phyloP scores from a whole-genome alignment of 2,797 vertebrate genomes.

The Sciurus carolinensis region DNA sequence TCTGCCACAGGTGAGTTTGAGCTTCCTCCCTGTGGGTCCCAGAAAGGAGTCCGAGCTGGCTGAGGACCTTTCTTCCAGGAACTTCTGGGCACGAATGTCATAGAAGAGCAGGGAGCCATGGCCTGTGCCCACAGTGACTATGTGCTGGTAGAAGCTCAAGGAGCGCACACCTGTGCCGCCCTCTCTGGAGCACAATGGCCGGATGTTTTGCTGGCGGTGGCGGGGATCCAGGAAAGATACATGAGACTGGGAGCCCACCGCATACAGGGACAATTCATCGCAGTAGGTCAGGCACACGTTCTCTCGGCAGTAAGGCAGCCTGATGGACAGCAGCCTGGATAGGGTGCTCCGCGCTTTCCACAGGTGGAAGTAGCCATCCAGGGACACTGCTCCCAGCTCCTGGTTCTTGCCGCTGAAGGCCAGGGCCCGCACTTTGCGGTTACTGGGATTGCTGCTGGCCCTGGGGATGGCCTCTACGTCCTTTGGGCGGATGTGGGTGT shows the following conservation, averaged over 20 bases:
- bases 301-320: constrained; percentile 97
- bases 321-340: constrained; percentile 86
- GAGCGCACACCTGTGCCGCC: constrained; percentile 96
- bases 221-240: constrained; percentile 92
- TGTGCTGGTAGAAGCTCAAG: constrained; percentile 97
- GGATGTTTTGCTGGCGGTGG: constrained; percentile 93
- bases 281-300: constrained; percentile 98
- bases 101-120: constrained; percentile 97
- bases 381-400: constrained; percentile 97
- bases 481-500: constrained; percentile 52
- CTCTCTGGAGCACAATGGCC: constrained; percentile 95
- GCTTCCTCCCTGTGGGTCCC: constrained; percentile 92
- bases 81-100: constrained; percentile 96
- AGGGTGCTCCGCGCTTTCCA: constrained; percentile 53
- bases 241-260: constrained; percentile 50
- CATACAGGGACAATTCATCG: constrained; percentile 88
- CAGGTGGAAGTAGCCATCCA: constrained; percentile 95
- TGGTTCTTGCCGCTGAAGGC: constrained; percentile 84
- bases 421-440: constrained; percentile 74
- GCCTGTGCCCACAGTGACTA: constrained; percentile 97
- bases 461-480: constrained; percentile 44
- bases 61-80: constrained; percentile 92
- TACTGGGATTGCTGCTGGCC: constrained; percentile 43
- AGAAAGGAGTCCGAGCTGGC: constrained; percentile 87
- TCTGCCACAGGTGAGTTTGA: constrained; percentile 96